Conservation (phyloP, 2,797 vertebrate species). For the Morus bassanus region DNA sequence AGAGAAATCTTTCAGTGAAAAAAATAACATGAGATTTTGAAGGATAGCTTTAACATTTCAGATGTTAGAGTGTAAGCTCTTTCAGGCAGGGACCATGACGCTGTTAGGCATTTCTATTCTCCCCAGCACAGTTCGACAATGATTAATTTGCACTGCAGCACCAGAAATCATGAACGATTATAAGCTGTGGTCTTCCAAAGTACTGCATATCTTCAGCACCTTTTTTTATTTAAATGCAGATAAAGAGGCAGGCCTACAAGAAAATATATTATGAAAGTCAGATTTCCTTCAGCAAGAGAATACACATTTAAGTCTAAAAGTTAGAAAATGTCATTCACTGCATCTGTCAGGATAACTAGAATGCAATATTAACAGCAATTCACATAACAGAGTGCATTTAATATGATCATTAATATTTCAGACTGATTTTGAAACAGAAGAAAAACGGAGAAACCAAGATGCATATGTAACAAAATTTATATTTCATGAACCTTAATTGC, state of each 20-base stretch:
- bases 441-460: slow-evolving; percentile 19
- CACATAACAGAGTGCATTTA: not conserved
- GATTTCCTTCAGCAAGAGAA: not conserved
- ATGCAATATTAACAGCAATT: not conserved
- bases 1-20: not conserved
- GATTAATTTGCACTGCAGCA: slow-evolving; percentile 48
- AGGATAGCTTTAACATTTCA: not conserved
- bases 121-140: not conserved
- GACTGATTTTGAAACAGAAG: slow-evolving; percentile 11
- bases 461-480: slow-evolving; percentile 23
- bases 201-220: not conserved
- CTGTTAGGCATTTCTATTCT: not conserved
- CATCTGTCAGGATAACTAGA: not conserved
- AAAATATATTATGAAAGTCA: not conserved
- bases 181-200: not conserved
- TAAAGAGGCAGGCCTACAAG: not conserved
- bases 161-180: slow-evolving; percentile 19
- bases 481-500: slow-evolving; percentile 61
- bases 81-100: not conserved
- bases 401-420: slow-evolving; percentile 47
- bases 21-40: not conserved
- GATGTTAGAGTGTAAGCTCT: not conserved
- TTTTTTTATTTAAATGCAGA: not conserved
- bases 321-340: slow-evolving; percentile 3
- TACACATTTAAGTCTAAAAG: not conserved